Evolutionary conservation across 2,113 vertebrate species (phyloP).

Genomic region (Oenanthe oenanthe): DNA sequence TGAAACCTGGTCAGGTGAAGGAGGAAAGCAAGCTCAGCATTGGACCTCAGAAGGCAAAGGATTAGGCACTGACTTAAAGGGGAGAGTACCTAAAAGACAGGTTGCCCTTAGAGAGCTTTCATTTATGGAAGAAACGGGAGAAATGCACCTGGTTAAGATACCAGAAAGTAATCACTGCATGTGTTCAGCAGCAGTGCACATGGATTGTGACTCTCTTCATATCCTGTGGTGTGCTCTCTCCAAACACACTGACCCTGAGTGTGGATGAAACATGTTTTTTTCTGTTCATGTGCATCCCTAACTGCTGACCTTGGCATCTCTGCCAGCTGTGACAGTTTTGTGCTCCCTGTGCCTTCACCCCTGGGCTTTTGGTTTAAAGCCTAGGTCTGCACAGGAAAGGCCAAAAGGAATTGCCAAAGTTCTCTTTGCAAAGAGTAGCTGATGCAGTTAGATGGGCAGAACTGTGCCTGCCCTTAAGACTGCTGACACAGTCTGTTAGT

Average conservation of each 20-base stretch:
- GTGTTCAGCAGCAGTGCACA: background rate
- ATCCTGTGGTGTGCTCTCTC: background rate
- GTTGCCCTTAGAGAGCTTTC: background rate
- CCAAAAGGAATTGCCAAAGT: background rate
- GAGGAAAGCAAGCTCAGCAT: background rate
- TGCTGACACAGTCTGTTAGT: background rate
- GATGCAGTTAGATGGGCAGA: background rate
- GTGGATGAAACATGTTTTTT: background rate
- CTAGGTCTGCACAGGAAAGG: background rate
- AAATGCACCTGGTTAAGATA: background rate
- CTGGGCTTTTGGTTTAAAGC: background rate
- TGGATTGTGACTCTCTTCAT: background rate
- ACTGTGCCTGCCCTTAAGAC: background rate
- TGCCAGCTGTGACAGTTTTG: background rate
- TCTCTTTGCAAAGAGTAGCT: background rate
- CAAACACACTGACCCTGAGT: background rate
- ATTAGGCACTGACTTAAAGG: background rate
- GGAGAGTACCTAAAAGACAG: background rate
- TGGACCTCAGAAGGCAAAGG: background rate
- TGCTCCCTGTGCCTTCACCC: background rate
- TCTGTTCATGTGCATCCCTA: background rate
- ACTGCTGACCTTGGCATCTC: background rate
- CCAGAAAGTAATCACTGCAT: background rate
- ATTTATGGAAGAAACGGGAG: background rate
- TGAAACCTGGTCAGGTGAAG: constrained; percentile 65